Evolutionary conservation across 1,140 invertebrate species (phyloP), one percentile per base, ranked within the genome.

Genomic region (Panagrolaimus sp.): DNA sequence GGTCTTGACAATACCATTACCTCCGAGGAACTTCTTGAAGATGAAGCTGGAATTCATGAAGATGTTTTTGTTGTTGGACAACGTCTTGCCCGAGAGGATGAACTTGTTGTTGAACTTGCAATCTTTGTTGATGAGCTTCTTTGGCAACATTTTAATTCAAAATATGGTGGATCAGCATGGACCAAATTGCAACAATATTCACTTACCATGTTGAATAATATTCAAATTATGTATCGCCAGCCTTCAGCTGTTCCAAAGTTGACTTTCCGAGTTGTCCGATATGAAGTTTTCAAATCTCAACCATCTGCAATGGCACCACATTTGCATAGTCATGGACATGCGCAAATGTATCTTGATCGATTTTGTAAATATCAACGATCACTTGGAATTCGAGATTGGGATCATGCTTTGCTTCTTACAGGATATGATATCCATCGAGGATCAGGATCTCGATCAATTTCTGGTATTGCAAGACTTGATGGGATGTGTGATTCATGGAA

Each of bases 401-500:
- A 82, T 65, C 82, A 83, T 43, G 82, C 82, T n/a, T 67, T 82
- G 46, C 52, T 82, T 64, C 70, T 82, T 24, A 82, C 80, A 46
- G 80, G 80, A 45, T 82, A 77, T 66, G 80, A 81, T 67, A 82
- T 83, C 63, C 78, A 83, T 68, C 76, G 82, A 17, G 80, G 82
- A 26, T 76, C 69, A 66, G 80, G 80, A 14, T 78, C 77, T 47
- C 69, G 68, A 52, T 83, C 80, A n/a, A 82, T 82, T 65, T 83
- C 80, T 44, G 82, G 82, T 62, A 82, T 82, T 65, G 80, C 80
- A 38, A 70, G 80, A 32, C 71, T 82, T 24, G 79, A 83, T 72
- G 80, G 80, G 63, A 83, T 83, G 80, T 83, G 80, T 71, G 82
- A 83, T 67, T 71, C 80, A 1, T 81, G 82, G 79, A 83, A 83